Conservation (phyloP, 1,140 invertebrate genomes). For the Geopemphigus sp. region DNA sequence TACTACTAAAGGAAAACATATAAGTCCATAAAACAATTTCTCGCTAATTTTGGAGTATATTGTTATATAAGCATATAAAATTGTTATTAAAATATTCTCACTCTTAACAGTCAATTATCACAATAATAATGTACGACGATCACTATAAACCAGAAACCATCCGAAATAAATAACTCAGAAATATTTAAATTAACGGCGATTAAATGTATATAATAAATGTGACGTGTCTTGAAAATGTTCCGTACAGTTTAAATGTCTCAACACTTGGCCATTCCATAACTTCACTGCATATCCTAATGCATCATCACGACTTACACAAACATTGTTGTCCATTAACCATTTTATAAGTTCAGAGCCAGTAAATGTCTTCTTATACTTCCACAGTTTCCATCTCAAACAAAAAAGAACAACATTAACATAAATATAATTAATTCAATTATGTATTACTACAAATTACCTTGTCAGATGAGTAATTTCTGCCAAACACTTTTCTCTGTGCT, state of each 20-base stretch:
- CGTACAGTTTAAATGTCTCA: conserved; percentile 76
- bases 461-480: conserved; percentile 74
- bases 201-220: conserved; percentile 50
- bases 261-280: conserved; percentile 76
- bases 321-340: conserved; percentile 78
- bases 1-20: not conserved
- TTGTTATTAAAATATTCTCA: conserved; percentile 35
- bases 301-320: conserved; percentile 72
- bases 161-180: not conserved
- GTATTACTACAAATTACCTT: conserved; percentile 58
- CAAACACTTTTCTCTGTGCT: conserved; percentile 79
- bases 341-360: conserved; percentile 78
- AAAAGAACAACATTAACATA: conserved; percentile 38
- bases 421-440: conserved; percentile 48
- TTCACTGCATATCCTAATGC: conserved; percentile 79
- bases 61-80: conserved; percentile 26
- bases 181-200: conserved; percentile 33
- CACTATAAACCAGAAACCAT: not conserved
- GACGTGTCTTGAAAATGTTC: conserved; percentile 68
- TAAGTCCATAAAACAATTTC: not conserved
- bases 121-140: conserved; percentile 15
- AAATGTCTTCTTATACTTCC: conserved; percentile 59
- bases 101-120: conserved; percentile 47
- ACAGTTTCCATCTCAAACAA: conserved; percentile 30
- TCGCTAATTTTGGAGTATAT: not conserved